These are phyloP conservation scores for Catocala nupta DNA, from an alignment of 2,888 invertebrate genomes.

Conservation along the genomic window DNA sequence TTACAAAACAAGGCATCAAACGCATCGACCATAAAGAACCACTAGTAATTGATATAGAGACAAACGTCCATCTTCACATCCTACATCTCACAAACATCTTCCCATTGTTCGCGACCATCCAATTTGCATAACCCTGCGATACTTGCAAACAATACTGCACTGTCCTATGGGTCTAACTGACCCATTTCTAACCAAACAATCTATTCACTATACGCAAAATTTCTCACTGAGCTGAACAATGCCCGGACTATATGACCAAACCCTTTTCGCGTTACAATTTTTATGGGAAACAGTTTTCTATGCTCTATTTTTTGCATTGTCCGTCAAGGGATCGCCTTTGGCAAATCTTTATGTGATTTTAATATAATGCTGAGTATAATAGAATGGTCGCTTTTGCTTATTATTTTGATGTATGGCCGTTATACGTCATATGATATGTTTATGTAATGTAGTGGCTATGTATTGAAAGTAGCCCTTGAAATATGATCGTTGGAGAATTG, in stretches of 20 bases:
- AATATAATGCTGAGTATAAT: constrained; percentile 71
- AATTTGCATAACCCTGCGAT: constrained; percentile 83
- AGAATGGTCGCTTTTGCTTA: constrained; percentile 64
- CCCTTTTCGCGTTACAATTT: constrained; percentile 79
- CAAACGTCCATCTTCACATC: constrained; percentile 39
- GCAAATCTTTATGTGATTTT: constrained; percentile 79
- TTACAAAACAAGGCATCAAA: constrained; percentile 26
- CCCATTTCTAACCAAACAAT: constrained; percentile 75
- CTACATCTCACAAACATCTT: constrained; percentile 59
- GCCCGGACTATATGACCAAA: constrained; percentile 68
- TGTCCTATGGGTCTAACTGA: constrained; percentile 78
- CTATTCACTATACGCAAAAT: constrained; percentile 75
- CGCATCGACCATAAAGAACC: background rate
- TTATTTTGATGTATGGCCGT: constrained; percentile 72
- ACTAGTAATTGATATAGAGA: constrained; percentile 17
- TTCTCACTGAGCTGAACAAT: constrained; percentile 84
- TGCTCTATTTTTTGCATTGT: constrained; percentile 87
- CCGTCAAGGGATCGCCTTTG: constrained; percentile 79
- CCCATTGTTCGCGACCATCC: constrained; percentile 67
- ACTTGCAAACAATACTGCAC: constrained; percentile 66
- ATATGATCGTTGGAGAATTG: constrained; percentile 9
- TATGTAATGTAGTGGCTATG: constrained; percentile 35
- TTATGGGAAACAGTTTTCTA: constrained; percentile 83
- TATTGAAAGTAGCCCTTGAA: constrained; percentile 34
- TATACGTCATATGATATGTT: constrained; percentile 63